Base-by-base conservation (phyloP, 2,888 invertebrate species). In the Eurois occulta region DNA sequence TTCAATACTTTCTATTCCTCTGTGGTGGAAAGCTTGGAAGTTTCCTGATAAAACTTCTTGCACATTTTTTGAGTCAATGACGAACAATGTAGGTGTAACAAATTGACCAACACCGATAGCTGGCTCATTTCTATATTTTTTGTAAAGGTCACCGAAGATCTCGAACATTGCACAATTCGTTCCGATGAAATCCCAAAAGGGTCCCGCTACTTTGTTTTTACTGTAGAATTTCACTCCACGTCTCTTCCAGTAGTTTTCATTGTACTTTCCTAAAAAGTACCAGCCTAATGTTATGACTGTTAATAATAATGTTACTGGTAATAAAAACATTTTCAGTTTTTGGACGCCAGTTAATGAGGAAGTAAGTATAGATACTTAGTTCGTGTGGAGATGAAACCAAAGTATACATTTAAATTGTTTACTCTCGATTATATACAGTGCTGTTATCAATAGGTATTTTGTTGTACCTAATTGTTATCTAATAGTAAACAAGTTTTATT, bases 171-270 rank as follows among this genome's bases (percentile, higher is more conserved):
- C 80, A 28, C 74, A 60, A 24, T 70, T 77, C 4, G 67, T 32
- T 16, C 65, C 16, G 2, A 68, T 0, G 48, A 86, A 92, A 46
- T 91, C 89, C 89, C 90, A 90, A 35, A 91, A 85, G 0, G 90
- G 80, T 1, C 93, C 83, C 32, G 48, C 13, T 41, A 84, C 74
- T 72, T 80, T 84, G 65, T 75, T 80, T 16, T 72, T 87, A 0
- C 81, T 77, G 28, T 84, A 69, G 62, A 87, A 86, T 24, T 80
- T 84, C 28, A 87, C 81, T 60, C 86, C 93, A 24, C 93, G 92
- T 75, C 88, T 88, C 55, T 80, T 90, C 93, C 93, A 93, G 74
- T 93, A 94, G 10, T 46, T 72, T 78, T 92, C 91, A 88, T 92
- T 93, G 73, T 88, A 87, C 43, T 64, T 83, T 69, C 64, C 86